Base-by-base conservation (phyloP, 2,797 vertebrate genomes). In the Selene dorsalis region DNA sequence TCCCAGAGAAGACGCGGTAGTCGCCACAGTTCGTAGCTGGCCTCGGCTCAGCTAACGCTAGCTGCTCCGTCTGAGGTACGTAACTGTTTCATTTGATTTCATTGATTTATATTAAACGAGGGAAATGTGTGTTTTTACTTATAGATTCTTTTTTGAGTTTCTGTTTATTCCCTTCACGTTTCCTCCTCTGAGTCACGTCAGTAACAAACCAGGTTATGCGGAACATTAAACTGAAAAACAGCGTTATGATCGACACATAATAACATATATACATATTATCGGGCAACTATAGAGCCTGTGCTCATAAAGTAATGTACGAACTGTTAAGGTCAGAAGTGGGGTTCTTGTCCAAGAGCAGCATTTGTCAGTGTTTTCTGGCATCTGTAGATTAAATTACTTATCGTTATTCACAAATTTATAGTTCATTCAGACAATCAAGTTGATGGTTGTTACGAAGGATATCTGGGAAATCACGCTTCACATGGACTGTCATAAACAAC, bases 11-110 rank as follows among this genome's bases (percentile, higher is more conserved):
- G 59, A 56, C 24, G 47, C 43, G 26, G 28, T 22, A 3, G 30
- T 52, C 43, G 6, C 26, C 22, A 28, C 39, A 30, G 30, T 63
- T 66, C 39, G 22, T 41, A 41, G 57, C 52, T 45, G 57, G 9
- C 38, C 43, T 50, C 43, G 53, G 73, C 65, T 84, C 55, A 84
- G 68, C 67, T 52, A 79, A 20, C 22, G 64, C 56, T 83, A 82
- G 80, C 88, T 69, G 50, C 77, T 64, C 14, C 4, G 0, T 63
- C 56, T 22, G 65, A 90, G 87, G 90, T 92, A 86, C 22, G 82
- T 71, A 13, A 2, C 2, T 20, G 4, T 69, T 58, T 77, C 0
- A 32, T 17, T 14, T 39, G 1, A 53, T 38, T 35, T 39, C 5
- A 22, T 18, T n/a, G 0, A 16, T 2, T 10, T 14, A 2, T 26